Base-by-base conservation (phyloP, 2,113 vertebrate species). In the Austrofundulus limnaeus region DNA sequence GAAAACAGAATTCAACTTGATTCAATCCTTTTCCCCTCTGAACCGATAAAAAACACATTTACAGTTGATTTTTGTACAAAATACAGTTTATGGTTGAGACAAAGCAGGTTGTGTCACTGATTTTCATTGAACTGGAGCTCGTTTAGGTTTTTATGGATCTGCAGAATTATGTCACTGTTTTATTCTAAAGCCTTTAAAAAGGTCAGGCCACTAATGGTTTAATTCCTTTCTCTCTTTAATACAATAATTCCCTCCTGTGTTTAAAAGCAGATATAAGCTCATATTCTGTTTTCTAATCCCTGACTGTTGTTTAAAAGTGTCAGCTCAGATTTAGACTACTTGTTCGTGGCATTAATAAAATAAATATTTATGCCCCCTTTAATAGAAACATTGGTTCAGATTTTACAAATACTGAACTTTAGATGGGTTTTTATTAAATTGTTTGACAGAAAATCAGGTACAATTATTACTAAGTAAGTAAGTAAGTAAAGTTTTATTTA, bases 161-260 rank as follows among this genome's bases (percentile, higher is more conserved):
- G 23, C 58, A 54, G 24, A 25, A 31, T 67, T 41, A 59, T 56
- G 56, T 61, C 43, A 41, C 14, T 21, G 28, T 74, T 41, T 42
- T 37, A 49, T 49, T 15, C 47, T 52, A 63, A 62, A 45, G 43
- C 68, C 34, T 34, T 10, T 4, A 1, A 10, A 57, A 63, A 74
- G 66, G 71, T 76, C 77, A 75, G 50, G 49, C 47, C 41, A 43
- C 42, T 80, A 80, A 85, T 81, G 75, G 75, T 55, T n/a, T 70
- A 77, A 77, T 67, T 48, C 74, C 70, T 75, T 64, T 80, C 43
- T 46, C 67, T 55, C 9, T 45, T 45, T 84, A 77, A 72, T 75
- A 48, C 60, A 68, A 45, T 75, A 72, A 85, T 65, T 77, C 80
- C 70, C 77, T 71, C 54, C 77, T 80, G 77, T 81, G 62, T 67